These are phyloP conservation scores for Solea senegalensis DNA, from an alignment of 2,113 vertebrate species.

Conservation along the genomic window DNA sequence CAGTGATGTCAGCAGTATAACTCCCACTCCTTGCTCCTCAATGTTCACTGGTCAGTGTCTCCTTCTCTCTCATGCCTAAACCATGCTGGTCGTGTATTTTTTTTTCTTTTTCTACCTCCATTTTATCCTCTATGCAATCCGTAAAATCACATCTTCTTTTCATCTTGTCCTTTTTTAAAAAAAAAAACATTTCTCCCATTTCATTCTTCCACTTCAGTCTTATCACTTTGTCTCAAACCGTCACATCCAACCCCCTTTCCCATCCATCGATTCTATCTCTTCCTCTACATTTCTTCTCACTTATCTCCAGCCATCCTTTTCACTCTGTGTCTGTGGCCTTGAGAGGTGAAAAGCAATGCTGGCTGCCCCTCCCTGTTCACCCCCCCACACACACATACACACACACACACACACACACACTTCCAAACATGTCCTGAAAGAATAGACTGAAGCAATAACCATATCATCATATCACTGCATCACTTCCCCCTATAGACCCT, in stretches of 20 bases:
- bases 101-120: background rate
- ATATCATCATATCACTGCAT: conserved; percentile 19
- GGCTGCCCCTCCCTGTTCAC: conserved; percentile 41
- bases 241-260: background rate
- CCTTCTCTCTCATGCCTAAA: no score
- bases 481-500: conserved; percentile 42
- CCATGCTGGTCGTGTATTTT: no score
- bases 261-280: background rate
- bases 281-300: conserved; percentile 23
- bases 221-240: background rate
- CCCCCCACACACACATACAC: conserved; percentile 28
- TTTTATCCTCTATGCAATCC: background rate
- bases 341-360: conserved; percentile 72
- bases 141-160: background rate
- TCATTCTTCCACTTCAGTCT: conserved; percentile 4
- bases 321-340: conserved; percentile 62
- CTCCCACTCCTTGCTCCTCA: no score
- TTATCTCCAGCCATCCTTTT: conserved; percentile 29
- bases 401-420: conserved; percentile 41
- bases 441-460: no score
- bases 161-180: background rate
- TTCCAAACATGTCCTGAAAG: no score
- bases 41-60: no score
- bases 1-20: no score
- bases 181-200: background rate